These are phyloP conservation scores for Callocephalon fimbriatum DNA, from an alignment of 2,113 vertebrate species.

Conservation along the genomic window DNA sequence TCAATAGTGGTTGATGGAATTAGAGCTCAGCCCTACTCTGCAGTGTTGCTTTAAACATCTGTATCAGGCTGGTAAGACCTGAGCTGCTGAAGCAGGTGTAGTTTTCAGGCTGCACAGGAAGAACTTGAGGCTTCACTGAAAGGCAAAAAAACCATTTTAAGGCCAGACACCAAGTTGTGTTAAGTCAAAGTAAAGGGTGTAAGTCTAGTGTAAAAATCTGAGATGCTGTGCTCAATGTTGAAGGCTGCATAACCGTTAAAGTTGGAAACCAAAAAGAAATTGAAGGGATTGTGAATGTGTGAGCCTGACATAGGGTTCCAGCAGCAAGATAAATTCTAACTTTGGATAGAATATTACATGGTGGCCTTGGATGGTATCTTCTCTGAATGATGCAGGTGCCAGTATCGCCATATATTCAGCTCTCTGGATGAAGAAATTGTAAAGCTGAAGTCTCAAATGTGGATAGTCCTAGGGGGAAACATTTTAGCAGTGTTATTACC, in stretches of 20 bases:
- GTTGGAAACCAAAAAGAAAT: background rate
- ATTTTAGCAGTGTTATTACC: background rate
- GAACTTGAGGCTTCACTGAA: background rate
- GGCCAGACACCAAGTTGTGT: background rate
- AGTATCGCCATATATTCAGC: background rate
- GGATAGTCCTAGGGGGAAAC: background rate
- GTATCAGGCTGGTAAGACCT: background rate
- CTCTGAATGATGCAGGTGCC: background rate
- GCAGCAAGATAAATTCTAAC: background rate
- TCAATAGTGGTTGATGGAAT: constrained; percentile 12
- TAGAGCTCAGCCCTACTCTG: background rate
- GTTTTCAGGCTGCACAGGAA: background rate
- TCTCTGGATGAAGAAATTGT: background rate
- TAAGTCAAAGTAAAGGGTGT: background rate
- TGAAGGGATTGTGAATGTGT: background rate
- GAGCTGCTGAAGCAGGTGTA: constrained; percentile 1
- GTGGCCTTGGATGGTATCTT: background rate
- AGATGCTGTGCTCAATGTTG: background rate
- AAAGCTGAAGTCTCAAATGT: background rate
- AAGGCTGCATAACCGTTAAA: background rate
- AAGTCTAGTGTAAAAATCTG: background rate
- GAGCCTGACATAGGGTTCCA: background rate
- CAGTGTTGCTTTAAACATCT: constrained; percentile 25
- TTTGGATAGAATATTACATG: background rate
- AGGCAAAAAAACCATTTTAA: background rate